Percentiles rank a stretch among this genome's conserved stretches.
Conservation (phyloP, 2,888 invertebrate genomes). For the Acrocyrtus sp. region DNA sequence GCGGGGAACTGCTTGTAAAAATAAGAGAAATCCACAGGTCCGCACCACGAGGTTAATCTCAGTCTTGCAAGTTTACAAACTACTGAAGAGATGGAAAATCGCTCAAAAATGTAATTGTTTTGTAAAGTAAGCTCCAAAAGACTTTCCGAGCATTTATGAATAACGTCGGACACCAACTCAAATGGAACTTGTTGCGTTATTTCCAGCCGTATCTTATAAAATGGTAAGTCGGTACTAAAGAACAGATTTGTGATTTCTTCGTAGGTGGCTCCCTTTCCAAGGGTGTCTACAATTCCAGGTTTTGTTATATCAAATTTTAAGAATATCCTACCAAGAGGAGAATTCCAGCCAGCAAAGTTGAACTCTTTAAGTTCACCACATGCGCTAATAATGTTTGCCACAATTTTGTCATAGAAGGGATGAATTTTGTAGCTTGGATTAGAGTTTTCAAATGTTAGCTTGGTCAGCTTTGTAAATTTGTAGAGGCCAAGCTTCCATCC, state of each 20-base stretch:
- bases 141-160: constrained; percentile 30
- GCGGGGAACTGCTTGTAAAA: constrained; percentile 27
- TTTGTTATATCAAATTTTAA: constrained; percentile 6
- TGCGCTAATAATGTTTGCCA: constrained; percentile 39
- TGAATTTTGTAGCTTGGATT: constrained; percentile 22
- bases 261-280: not conserved
- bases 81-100: constrained; percentile 13
- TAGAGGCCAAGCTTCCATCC: constrained; percentile 32
- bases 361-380: constrained; percentile 33
- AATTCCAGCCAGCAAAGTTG: constrained; percentile 41
- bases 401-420: constrained; percentile 32
- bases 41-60: constrained; percentile 32
- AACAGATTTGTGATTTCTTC: constrained; percentile 21
- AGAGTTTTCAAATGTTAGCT: constrained; percentile 39
- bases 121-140: constrained; percentile 21
- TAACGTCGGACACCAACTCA: constrained; percentile 22
- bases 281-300: constrained; percentile 4
- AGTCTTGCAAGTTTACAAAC: constrained; percentile 12
- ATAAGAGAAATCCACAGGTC: constrained; percentile 43
- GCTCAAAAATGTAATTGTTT: constrained; percentile 34
- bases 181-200: constrained; percentile 8
- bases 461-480: constrained; percentile 23
- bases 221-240: constrained; percentile 17
- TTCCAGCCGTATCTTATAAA: constrained; percentile 24
- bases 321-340: constrained; percentile 32